A percentile compares a stretch with the other conserved stretches of the same genome.
Evolutionary conservation across 2,113 vertebrate genomes (phyloP).

Genomic region (Serinus canaria): DNA sequence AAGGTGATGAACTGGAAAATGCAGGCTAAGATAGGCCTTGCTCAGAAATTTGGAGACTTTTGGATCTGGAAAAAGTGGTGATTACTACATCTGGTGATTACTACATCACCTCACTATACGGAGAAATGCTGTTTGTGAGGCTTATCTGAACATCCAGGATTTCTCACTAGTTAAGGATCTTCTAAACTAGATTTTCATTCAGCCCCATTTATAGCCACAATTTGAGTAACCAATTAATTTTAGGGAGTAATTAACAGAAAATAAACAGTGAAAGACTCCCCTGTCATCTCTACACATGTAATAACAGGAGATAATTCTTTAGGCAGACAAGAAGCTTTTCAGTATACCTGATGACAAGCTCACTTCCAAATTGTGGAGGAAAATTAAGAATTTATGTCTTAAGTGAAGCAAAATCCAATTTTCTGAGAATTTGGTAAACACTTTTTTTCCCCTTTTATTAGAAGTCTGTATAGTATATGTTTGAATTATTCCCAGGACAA

Average conservation of each 20-base stretch:
- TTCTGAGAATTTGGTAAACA: constrained; percentile 7
- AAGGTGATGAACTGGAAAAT: neutral
- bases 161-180: neutral
- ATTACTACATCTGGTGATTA: neutral
- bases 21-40: neutral
- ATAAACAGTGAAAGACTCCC: neutral
- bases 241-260: neutral
- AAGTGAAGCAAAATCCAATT: neutral
- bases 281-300: neutral
- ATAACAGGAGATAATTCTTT: neutral
- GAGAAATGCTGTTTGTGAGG: neutral
- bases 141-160: neutral
- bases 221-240: neutral
- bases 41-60: neutral
- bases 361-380: neutral
- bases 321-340: neutral
- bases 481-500: neutral
- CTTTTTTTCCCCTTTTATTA: constrained; percentile 6
- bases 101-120: neutral
- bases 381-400: neutral
- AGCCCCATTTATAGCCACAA: neutral
- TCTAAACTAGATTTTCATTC: neutral
- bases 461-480: neutral
- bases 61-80: neutral
- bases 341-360: neutral